Evolutionary conservation across 2,888 invertebrate species (phyloP), one percentile per base, ranked within the genome.

Genomic region (Lasioglossum villosulum): DNA sequence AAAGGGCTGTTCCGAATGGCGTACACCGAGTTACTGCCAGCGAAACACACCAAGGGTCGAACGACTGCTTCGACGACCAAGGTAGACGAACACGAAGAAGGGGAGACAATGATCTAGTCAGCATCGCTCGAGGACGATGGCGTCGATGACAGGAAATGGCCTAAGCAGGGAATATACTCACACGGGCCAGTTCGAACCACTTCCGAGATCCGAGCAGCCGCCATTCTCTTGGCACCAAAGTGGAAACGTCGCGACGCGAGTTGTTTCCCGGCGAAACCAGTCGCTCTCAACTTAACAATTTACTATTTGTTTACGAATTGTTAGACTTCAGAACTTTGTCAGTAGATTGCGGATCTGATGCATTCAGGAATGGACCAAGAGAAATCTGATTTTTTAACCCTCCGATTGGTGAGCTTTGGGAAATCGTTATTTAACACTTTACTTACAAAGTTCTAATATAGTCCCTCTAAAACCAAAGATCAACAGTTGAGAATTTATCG

Each of bases 21-120:
- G 75, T 80, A 70, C 75, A 79, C 77, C 79, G 80, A 88, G 81
- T 75, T 90, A 89, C 89, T 89, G 90, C 89, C 89, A 89, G 82
- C 68, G 86, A 86, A 84, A 82, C 75, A 75, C 77, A 74, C 78
- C 68, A 84, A 78, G 59, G 63, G 83, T 82, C 72, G 79, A 73
- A 83, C 34, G 23, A 71, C 70, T 27, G 73, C 75, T 75, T 34
- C 75, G 80, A 80, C 70, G 80, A 79, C 71, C 78, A 80, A 37
- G 42, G 37, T 70, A 37, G 52, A 14, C 8, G 37, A 45, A 39
- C 19, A 37, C n/a, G 63, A 10, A 52, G 37, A 42, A 8, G 16
- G 30, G 23, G 59, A 74, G 39, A 59, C 56, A 79, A 82, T 45
- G 70, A 83, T 90, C 83, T 90, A 89, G 81, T 86, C 90, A 88